Conservation (phyloP, 2,888 invertebrate genomes). For the Drosophila mayaguana region DNA sequence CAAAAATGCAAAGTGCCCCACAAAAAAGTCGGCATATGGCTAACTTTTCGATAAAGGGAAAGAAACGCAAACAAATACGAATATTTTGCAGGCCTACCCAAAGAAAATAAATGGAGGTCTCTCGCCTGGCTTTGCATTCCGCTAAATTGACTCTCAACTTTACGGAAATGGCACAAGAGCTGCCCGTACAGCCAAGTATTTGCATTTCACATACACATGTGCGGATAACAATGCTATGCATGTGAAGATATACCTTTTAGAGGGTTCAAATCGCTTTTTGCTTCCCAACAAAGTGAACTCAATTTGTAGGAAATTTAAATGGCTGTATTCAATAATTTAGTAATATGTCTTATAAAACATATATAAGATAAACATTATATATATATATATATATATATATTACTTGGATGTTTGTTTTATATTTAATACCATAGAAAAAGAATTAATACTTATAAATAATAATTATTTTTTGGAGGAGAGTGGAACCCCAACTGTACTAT, state of each 20-base stretch:
- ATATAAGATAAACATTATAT: too few species aligned
- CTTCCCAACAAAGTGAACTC: not conserved
- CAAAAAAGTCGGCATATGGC: constrained; percentile 24
- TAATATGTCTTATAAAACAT: not conserved
- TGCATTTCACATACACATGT: constrained; percentile 19
- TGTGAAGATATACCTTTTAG: constrained; percentile 33
- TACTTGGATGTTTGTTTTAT: too few species aligned
- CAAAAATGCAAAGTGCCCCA: constrained; percentile 53
- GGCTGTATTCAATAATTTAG: not conserved
- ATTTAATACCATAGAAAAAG: too few species aligned
- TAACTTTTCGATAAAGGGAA: constrained; percentile 8
- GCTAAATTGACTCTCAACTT: constrained; percentile 69
- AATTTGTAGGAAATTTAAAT: not conserved
- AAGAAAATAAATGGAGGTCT: constrained; percentile 46
- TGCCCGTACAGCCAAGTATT: constrained; percentile 6
- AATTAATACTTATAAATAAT: too few species aligned
- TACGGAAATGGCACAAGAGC: constrained; percentile 49
- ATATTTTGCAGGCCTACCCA: constrained; percentile 26
- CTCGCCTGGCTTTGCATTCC: constrained; percentile 56
- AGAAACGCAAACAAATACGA: not conserved
- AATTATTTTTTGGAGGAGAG: too few species aligned
- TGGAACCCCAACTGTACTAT: too few species aligned
- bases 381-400: too few species aligned
- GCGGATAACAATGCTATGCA: constrained; percentile 2
- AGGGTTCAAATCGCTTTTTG: constrained; percentile 3